phyloP scores from a whole-genome alignment of 2,113 vertebrate species.

The Ammodytes marinus region DNA sequence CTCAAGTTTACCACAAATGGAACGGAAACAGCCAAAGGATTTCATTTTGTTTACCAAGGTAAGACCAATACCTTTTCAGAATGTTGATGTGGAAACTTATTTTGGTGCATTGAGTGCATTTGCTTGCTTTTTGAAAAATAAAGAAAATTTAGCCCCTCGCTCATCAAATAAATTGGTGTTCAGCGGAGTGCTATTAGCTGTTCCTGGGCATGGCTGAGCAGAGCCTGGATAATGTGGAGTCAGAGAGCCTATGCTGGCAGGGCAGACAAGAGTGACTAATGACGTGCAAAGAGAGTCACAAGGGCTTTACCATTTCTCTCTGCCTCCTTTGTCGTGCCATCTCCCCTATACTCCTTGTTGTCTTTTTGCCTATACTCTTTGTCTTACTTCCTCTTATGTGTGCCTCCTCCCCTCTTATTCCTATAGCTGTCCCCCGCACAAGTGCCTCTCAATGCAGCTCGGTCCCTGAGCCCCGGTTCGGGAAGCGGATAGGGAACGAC shows the following conservation, averaged over 20 bases:
- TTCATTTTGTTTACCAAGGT: slow-evolving; percentile 99
- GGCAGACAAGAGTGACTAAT: slow-evolving; percentile 65
- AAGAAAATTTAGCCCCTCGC: slow-evolving; percentile 5
- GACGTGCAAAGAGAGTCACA: slow-evolving; percentile 50
- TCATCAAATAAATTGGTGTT: slow-evolving; percentile 41
- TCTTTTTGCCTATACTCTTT: slow-evolving; percentile 42
- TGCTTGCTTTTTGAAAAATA: slow-evolving; percentile 6
- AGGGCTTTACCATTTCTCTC: slow-evolving; percentile 60
- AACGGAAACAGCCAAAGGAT: slow-evolving; percentile 95
- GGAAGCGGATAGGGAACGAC: slow-evolving; percentile 96
- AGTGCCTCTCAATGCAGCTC: slow-evolving; percentile 97
- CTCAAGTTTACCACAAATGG: slow-evolving; percentile 94
- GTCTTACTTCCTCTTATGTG: slow-evolving; percentile 32
- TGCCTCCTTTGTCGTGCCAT: slow-evolving; percentile 53
- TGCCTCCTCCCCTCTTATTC: slow-evolving; percentile 40
- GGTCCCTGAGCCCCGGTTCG: slow-evolving; percentile 96
- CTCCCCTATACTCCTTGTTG: slow-evolving; percentile 42
- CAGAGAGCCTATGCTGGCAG: slow-evolving; percentile 58
- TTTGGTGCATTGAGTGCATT: slow-evolving; percentile 22
- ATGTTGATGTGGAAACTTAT: slow-evolving; percentile 7
- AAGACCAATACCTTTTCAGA: slow-evolving; percentile 49
- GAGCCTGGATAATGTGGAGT: slow-evolving; percentile 45
- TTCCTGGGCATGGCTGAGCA: slow-evolving; percentile 37
- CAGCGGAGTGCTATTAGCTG: slow-evolving; percentile 39
- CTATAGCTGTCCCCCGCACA: slow-evolving; percentile 95